Evolutionary conservation across 2,797 vertebrate species (phyloP).

Genomic region (Apogon hyalosoma): DNA sequence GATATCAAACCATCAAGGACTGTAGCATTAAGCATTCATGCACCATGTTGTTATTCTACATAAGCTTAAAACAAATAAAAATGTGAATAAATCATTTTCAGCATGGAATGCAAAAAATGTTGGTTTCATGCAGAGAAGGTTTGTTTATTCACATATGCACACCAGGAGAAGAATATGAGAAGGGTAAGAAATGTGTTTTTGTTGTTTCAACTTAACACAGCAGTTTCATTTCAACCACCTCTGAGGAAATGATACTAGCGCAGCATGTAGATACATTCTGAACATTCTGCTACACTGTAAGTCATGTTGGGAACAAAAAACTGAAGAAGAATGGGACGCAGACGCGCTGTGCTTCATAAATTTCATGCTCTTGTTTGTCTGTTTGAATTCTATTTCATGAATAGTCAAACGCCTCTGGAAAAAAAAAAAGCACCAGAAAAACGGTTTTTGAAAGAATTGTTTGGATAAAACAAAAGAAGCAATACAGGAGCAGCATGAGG

Average conservation of each 20-base stretch:
- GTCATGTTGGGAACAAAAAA: constrained; percentile 19
- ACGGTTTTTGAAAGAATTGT: constrained; percentile 30
- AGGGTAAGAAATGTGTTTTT: constrained; percentile 1
- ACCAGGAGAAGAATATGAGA: not conserved
- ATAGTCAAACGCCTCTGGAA: constrained; percentile 19
- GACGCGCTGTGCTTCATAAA: constrained; percentile 33
- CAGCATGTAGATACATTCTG: constrained; percentile 16
- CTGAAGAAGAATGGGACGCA: constrained; percentile 35
- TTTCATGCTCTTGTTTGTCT: constrained; percentile 45
- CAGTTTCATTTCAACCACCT: constrained; percentile 23
- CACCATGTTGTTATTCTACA: too few species aligned
- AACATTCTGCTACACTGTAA: not conserved
- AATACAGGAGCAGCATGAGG: constrained; percentile 43
- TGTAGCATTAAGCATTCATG: too few species aligned
- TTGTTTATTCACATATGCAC: constrained; percentile 3
- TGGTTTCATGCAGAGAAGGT: constrained; percentile 4
- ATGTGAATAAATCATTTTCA: not conserved
- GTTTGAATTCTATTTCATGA: constrained; percentile 31
- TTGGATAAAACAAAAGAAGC: constrained; percentile 45
- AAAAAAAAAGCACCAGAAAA: constrained; percentile 28
- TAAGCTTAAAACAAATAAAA: too few species aligned
- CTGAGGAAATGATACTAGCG: not conserved
- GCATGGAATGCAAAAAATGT: not conserved
- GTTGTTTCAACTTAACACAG: constrained; percentile 17
- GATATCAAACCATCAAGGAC: too few species aligned